Conservation (phyloP, 2,888 invertebrate species). For the Trissoscelio sp. region DNA sequence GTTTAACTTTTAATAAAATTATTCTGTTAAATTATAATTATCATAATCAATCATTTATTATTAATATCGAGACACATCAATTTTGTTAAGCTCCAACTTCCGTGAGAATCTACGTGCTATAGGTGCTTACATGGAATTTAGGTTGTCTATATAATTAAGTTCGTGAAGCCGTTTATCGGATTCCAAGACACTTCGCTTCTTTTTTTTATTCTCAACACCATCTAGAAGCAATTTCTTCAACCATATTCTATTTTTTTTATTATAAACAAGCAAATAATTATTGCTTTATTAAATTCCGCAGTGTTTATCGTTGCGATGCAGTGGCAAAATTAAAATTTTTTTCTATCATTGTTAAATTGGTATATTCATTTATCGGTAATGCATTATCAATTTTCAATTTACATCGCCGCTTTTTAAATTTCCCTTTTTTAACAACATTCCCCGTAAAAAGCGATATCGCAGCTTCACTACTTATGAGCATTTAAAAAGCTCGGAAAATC, state of each 20-base stretch:
- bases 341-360: neutral
- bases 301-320: neutral
- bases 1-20: too few species aligned
- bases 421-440: too few species aligned
- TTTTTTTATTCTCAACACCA: slow-evolving; percentile 7
- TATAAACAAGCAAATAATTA: slow-evolving; percentile 21
- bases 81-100: slow-evolving; percentile 1
- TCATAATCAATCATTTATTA: too few species aligned
- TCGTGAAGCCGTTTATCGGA: slow-evolving; percentile 54
- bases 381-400: neutral
- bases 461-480: neutral
- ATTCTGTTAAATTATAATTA: too few species aligned
- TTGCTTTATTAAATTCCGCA: slow-evolving; percentile 33
- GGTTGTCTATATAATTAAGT: slow-evolving; percentile 57
- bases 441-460: neutral
- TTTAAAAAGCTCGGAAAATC: neutral
- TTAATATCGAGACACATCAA: neutral
- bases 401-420: too few species aligned
- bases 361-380: neutral
- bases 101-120: slow-evolving; percentile 9
- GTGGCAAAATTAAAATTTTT: neutral
- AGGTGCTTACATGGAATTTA: slow-evolving; percentile 41
- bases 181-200: slow-evolving; percentile 36
- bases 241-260: slow-evolving; percentile 17
- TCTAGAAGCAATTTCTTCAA: slow-evolving; percentile 29